Evolutionary conservation across 2,888 invertebrate genomes (phyloP).

Genomic region (Belgica antarctica): DNA sequence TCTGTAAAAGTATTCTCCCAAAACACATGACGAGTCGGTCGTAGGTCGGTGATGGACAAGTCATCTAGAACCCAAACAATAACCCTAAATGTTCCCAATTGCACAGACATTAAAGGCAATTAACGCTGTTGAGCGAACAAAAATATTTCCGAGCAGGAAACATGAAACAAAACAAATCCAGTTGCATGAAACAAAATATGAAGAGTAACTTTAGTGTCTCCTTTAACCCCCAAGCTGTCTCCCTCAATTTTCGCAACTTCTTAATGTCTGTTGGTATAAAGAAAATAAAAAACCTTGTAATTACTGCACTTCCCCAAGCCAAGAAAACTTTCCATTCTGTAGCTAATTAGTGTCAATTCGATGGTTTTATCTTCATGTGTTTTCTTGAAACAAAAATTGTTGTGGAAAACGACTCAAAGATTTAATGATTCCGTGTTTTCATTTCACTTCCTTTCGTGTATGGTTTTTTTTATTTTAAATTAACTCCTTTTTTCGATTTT

Average conservation of each 20-base stretch:
- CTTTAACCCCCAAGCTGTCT: neutral
- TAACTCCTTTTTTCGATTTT: constrained; percentile 19
- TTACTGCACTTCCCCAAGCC: constrained; percentile 1
- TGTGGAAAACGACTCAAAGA: neutral
- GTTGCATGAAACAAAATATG: constrained; percentile 38
- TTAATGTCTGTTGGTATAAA: neutral
- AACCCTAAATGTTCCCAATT: too few relatives aligned
- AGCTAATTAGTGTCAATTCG: constrained; percentile 1
- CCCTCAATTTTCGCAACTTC: neutral
- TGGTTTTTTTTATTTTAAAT: constrained; percentile 8
- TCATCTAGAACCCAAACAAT: too few relatives aligned
- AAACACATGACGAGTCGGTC: too few relatives aligned
- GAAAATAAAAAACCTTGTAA: neutral
- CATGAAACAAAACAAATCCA: constrained; percentile 25
- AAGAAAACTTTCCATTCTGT: neutral
- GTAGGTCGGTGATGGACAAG: too few relatives aligned
- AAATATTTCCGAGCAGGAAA: neutral
- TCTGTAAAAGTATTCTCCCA: too few relatives aligned
- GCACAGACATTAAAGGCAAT: neutral
- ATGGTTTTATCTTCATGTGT: neutral
- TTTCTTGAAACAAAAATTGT: too few relatives aligned
- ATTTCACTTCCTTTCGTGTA: neutral
- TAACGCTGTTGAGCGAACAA: neutral
- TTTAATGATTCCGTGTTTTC: neutral
- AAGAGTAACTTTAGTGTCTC: too few relatives aligned